Evolutionary conservation across 2,797 vertebrate genomes (phyloP).

Genomic region (Varecia variegata): DNA sequence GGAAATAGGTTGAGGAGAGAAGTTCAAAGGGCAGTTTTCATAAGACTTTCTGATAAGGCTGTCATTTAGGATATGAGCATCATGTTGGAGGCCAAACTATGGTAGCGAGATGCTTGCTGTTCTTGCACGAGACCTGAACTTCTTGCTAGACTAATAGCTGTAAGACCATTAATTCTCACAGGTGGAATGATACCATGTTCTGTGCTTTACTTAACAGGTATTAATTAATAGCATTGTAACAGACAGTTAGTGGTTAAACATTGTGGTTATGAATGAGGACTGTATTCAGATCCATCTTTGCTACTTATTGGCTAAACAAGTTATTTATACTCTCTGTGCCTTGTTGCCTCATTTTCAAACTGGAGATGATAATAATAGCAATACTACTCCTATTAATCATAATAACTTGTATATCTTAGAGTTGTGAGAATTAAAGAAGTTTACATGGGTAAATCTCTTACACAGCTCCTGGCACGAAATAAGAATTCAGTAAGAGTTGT

Average conservation of each 20-base stretch:
- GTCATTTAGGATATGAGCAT: neutral
- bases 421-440: neutral
- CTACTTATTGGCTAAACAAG: neutral
- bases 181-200: neutral
- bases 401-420: neutral
- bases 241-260: neutral
- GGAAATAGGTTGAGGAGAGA: neutral
- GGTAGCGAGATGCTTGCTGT: neutral
- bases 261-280: neutral
- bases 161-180: neutral
- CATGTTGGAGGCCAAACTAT: neutral
- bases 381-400: neutral
- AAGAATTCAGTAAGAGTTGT: neutral
- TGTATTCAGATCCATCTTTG: neutral
- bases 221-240: neutral
- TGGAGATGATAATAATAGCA: neutral
- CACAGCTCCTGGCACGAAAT: neutral
- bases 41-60: neutral
- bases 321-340: too few relatives aligned
- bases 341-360: neutral
- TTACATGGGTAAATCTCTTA: neutral
- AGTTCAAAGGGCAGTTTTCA: neutral
- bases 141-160: neutral
- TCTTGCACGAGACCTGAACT: neutral
- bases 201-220: neutral